Evolutionary conservation across 2,113 vertebrate species (phyloP), one percentile per base, ranked within the genome.

Genomic region (Protobothrops mucrosquamatus): DNA sequence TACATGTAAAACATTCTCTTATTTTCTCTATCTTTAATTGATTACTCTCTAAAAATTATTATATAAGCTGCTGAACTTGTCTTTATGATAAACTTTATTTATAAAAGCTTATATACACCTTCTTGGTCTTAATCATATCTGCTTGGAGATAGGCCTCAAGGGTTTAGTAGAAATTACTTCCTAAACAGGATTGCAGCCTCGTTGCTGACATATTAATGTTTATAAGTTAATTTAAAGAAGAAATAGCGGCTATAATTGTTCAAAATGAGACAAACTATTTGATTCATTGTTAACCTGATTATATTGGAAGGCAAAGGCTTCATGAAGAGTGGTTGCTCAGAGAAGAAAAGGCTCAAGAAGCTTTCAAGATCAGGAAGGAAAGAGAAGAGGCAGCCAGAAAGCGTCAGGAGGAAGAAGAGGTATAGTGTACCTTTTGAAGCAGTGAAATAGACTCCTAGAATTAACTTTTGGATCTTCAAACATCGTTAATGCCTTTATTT

Each of bases 381-480:
- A 98, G 97, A 93, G 99, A 99, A 95, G 99, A 99, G 39, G 97
- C 98, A 55, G 98, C 97, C 69, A 98, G 95, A 96, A 98, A 95
- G 96, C 98, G 97, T 93, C 98, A 98, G 94, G 99, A 99, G 93
- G 99, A 99, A 29, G 98, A 99, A 94, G 99, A 99, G 99, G 99
- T 99, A 95, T 86, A 51, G 57, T 93, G 89, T 93, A 34, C 26
- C 3, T 10, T 89, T 92, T 87, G 34, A 55, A 55, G 8, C 0
- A 10, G 9, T 48, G 48, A 10, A 81, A 39, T 20, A 93, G 59
- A 12, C 39, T 87, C 11, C 55, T 87, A 39, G 43, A 34, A 14
- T 4, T 52, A 52, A 51, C 5, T 26, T 61, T 89, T n/a, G 34
- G 4, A 90, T 90, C 10, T 8, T 8, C 0, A 2, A 12, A 12